Percentiles rank a stretch among this genome's conserved stretches.
Conservation (phyloP, 2,113 vertebrate species). For the Arvicanthis niloticus region DNA sequence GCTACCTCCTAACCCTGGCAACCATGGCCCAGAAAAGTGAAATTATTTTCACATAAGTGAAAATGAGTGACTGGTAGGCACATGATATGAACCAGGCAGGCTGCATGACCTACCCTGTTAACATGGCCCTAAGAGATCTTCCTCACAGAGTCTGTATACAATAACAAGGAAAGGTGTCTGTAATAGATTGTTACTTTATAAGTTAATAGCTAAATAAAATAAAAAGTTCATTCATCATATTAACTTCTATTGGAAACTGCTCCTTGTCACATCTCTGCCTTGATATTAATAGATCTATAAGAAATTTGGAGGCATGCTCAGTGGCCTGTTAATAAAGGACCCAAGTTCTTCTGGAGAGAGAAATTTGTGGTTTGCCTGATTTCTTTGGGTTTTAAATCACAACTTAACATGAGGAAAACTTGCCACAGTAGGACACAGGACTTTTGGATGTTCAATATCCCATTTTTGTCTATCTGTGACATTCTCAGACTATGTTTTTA, state of each 20-base stretch:
- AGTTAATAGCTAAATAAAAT: neutral
- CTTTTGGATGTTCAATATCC: neutral
- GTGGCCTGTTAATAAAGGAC: neutral
- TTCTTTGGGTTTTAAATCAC: neutral
- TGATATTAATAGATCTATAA: neutral
- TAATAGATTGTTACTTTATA: neutral
- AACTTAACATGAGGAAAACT: neutral
- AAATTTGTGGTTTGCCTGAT: neutral
- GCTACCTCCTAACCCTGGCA: fast-evolving
- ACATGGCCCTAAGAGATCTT: neutral
- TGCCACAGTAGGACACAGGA: neutral
- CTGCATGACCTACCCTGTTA: neutral
- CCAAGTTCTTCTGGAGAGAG: neutral
- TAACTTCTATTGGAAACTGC: neutral
- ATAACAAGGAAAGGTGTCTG: neutral
- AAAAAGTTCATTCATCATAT: neutral
- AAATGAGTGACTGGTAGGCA: neutral
- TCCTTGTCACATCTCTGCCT: neutral
- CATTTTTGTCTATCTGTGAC: neutral
- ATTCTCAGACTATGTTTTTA: neutral
- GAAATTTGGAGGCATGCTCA: neutral
- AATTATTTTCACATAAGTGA: neutral
- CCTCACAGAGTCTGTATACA: neutral
- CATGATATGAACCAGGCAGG: neutral
- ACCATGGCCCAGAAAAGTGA: neutral